Evolutionary conservation across 2,113 vertebrate genomes (phyloP).

Genomic region (Anoplopoma fimbria): DNA sequence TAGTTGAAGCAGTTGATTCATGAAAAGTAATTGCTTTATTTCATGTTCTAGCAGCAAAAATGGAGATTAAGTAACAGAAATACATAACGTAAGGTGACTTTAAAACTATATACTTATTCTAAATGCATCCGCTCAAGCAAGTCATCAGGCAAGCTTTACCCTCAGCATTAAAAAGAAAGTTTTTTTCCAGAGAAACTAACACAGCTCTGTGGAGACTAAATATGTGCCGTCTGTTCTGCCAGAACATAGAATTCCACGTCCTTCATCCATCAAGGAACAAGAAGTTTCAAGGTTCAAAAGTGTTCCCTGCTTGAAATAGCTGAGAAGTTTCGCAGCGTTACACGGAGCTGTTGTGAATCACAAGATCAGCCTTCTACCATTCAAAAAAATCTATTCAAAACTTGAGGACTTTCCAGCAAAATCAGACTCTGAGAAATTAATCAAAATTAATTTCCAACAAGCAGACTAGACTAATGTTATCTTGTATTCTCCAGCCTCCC

Average conservation of each 20-base stretch:
- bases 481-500: not conserved
- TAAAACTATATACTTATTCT: not conserved
- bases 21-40: not conserved
- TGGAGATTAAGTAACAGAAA: not conserved
- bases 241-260: slow-evolving; percentile 50
- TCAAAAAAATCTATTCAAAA: not conserved
- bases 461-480: not conserved
- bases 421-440: not conserved
- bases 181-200: slow-evolving; percentile 61
- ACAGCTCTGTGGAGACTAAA: slow-evolving; percentile 56
- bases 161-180: slow-evolving; percentile 17
- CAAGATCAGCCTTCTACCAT: not conserved
- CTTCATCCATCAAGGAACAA: slow-evolving; percentile 61
- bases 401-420: not conserved
- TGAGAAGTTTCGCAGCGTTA: slow-evolving; percentile 12
- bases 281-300: slow-evolving; percentile 49
- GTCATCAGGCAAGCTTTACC: slow-evolving; percentile 17
- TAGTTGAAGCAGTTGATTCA: not conserved
- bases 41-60: not conserved
- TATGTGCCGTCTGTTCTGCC: slow-evolving; percentile 45
- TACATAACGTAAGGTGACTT: not conserved
- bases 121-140: not conserved
- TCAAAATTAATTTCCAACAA: not conserved
- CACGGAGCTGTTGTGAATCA: slow-evolving; percentile 17
- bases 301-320: slow-evolving; percentile 40